phyloP scores from a whole-genome alignment of 2,888 invertebrate species.

The Tetanocera ferruginea region DNA sequence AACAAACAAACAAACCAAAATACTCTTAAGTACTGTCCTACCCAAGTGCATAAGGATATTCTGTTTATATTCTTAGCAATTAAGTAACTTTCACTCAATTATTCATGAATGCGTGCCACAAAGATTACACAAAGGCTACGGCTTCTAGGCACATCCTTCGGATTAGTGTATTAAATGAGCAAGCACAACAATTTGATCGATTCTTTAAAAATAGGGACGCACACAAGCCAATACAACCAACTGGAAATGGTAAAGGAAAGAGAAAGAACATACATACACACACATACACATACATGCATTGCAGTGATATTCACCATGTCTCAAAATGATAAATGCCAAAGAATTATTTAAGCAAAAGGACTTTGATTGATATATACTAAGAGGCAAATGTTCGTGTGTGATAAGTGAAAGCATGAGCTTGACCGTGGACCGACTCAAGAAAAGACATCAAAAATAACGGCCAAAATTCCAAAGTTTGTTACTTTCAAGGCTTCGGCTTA shows the following conservation, averaged over 20 bases:
- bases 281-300: too few species aligned
- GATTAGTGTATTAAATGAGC: conserved; percentile 9
- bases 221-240: not conserved
- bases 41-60: not conserved
- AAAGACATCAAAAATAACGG: not conserved
- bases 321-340: conserved; percentile 8
- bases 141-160: not conserved
- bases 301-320: not conserved
- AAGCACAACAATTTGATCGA: conserved; percentile 1
- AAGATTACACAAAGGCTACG: not conserved
- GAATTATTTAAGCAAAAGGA: conserved; percentile 1
- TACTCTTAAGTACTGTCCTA: not conserved
- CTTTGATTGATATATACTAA: not conserved
- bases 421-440: not conserved
- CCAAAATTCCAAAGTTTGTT: not conserved
- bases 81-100: conserved; percentile 9
- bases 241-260: not conserved
- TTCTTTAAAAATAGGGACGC: not conserved
- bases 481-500: not conserved
- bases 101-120: not conserved
- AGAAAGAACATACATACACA: not conserved
- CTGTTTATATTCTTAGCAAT: not conserved
- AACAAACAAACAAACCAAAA: not conserved
- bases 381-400: not conserved
- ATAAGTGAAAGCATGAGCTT: not conserved